Conservation (phyloP, 2,113 vertebrate species). For the Astatotilapia flaviijosephi region DNA sequence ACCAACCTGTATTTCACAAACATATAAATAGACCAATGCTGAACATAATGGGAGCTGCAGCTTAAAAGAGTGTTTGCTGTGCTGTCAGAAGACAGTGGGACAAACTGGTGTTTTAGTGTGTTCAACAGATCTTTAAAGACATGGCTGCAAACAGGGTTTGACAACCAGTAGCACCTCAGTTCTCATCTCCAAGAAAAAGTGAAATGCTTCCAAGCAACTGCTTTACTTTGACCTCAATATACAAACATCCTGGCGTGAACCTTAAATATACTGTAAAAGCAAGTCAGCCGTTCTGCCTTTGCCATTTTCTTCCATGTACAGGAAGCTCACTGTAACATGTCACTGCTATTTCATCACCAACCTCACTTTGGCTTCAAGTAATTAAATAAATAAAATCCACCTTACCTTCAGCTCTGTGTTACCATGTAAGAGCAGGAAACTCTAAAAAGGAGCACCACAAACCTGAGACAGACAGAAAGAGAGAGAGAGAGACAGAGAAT, state of each 20-base stretch:
- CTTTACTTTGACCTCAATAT: not conserved
- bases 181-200: not conserved
- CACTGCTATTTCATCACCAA: not conserved
- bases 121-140: not conserved
- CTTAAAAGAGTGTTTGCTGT: not conserved
- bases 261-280: not conserved
- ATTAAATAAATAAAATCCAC: not conserved
- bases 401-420: constrained; percentile 68
- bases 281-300: not conserved
- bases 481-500: not conserved
- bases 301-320: not conserved
- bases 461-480: constrained; percentile 41
- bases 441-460: constrained; percentile 55
- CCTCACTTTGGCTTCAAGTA: not conserved
- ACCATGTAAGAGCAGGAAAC: constrained; percentile 69
- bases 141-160: not conserved
- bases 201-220: not conserved
- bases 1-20: not conserved
- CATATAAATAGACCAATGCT: not conserved
- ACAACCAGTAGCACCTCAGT: not conserved
- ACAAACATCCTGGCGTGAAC: not conserved
- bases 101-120: not conserved
- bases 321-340: not conserved
- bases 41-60: not conserved
- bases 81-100: not conserved